Conservation (phyloP, 2,888 invertebrate species). For the Cryptus armator region DNA sequence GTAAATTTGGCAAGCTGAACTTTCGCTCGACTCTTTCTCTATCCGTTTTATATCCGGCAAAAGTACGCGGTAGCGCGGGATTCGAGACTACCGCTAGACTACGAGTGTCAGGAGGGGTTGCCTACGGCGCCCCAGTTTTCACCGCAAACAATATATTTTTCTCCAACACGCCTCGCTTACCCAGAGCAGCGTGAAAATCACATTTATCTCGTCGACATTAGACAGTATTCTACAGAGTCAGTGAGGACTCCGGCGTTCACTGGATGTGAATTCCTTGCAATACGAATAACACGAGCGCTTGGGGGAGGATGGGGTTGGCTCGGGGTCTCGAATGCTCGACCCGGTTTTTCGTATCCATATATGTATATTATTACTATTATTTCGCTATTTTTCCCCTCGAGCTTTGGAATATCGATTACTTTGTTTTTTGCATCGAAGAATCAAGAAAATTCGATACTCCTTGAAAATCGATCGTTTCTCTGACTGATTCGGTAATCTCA, state of each 20-base stretch:
- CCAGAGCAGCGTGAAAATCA: slow-evolving; percentile 73
- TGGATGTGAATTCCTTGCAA: slow-evolving; percentile 43
- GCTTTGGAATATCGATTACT: slow-evolving; percentile 2
- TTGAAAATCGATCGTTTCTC: background rate
- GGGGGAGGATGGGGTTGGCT: background rate
- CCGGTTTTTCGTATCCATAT: slow-evolving; percentile 19
- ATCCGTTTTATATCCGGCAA: slow-evolving; percentile 14
- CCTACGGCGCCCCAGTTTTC: slow-evolving; percentile 74
- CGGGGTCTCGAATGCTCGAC: slow-evolving; percentile 8
- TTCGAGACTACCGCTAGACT: slow-evolving; percentile 12
- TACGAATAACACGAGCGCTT: slow-evolving; percentile 35
- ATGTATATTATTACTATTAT: slow-evolving; percentile 8
- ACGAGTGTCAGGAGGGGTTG: slow-evolving; percentile 42
- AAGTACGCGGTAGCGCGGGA: background rate
- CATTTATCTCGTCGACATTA: slow-evolving; percentile 78
- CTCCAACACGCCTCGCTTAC: slow-evolving; percentile 71
- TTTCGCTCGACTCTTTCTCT: slow-evolving; percentile 26
- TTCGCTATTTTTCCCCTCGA: slow-evolving; percentile 2
- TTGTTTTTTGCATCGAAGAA: background rate
- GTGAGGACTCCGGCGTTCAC: slow-evolving; percentile 22
- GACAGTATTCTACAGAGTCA: slow-evolving; percentile 67
- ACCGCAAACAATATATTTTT: slow-evolving; percentile 78
- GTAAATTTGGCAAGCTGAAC: slow-evolving; percentile 71
- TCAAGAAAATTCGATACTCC: background rate
- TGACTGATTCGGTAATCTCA: background rate